A percentile compares a stretch with the other conserved stretches of the same genome.
Conservation (phyloP, 2,113 vertebrate genomes). For the Butastur rufipennis region DNA sequence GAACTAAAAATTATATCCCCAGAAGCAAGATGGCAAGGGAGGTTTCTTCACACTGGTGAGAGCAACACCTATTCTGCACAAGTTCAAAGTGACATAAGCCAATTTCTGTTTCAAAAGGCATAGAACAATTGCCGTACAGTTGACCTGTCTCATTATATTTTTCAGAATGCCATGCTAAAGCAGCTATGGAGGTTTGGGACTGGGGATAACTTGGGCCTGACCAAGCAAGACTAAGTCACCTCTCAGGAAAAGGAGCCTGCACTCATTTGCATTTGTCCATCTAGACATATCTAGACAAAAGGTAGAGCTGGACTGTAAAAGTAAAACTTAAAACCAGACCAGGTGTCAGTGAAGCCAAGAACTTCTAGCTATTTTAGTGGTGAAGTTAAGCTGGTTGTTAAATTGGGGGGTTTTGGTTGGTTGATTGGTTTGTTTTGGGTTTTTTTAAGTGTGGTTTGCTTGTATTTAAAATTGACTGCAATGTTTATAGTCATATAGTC, state of each 20-base stretch:
- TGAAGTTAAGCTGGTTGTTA: neutral
- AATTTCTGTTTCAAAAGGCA: neutral
- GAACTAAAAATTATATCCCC: neutral
- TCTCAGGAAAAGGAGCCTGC: neutral
- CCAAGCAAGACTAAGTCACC: neutral
- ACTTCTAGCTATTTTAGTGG: neutral
- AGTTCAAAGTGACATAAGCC: neutral
- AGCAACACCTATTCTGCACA: neutral
- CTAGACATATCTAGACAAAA: neutral
- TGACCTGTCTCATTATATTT: neutral
- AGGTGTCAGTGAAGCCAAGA: neutral
- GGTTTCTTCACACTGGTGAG: neutral
- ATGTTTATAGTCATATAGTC: neutral
- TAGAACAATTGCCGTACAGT: neutral
- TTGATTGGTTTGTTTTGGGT: too few species aligned
- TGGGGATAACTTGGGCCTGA: neutral
- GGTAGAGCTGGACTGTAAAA: neutral
- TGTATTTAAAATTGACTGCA: neutral
- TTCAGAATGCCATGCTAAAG: neutral
- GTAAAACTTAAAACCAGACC: neutral
- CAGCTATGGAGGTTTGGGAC: neutral
- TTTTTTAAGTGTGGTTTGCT: neutral
- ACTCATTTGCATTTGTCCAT: neutral
- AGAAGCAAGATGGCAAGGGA: neutral
- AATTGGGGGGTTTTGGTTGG: accelerated